phyloP scores from a whole-genome alignment of 2,888 invertebrate genomes.

The Spilarctia lutea region DNA sequence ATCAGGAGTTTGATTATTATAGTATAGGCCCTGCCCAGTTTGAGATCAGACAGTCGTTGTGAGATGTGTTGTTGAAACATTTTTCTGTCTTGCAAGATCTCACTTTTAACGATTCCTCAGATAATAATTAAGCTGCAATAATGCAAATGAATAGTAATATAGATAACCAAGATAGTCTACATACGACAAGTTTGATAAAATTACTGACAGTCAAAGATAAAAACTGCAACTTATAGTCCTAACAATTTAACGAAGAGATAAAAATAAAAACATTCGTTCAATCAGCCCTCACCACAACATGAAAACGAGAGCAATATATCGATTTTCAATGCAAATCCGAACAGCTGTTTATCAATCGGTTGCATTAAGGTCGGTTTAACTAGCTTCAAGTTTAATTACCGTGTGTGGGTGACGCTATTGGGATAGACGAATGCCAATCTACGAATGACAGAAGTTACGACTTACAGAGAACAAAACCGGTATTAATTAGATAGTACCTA shows the following conservation, averaged over 20 bases:
- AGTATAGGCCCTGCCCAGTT: no score
- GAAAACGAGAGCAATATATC: constrained; percentile 63
- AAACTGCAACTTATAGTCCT: constrained; percentile 38
- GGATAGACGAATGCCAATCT: constrained; percentile 67
- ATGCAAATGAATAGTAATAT: neutral
- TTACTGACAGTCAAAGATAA: constrained; percentile 30
- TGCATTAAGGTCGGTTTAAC: constrained; percentile 69
- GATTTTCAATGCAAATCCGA: constrained; percentile 80
- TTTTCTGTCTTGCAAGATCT: neutral
- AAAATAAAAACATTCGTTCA: constrained; percentile 54
- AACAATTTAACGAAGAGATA: constrained; percentile 39
- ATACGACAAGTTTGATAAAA: constrained; percentile 8
- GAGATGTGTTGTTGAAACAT: no score
- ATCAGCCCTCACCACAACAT: constrained; percentile 51
- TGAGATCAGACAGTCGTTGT: no score
- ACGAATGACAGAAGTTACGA: constrained; percentile 79
- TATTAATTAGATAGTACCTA: constrained; percentile 78
- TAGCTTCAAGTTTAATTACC: constrained; percentile 76
- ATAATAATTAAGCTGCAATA: neutral
- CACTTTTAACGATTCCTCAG: neutral
- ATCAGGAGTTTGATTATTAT: no score
- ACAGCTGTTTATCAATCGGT: constrained; percentile 81
- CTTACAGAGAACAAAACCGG: constrained; percentile 74
- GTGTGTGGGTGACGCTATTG: constrained; percentile 70
- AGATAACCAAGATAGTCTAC: neutral